Percentiles rank a stretch among this genome's conserved stretches.
phyloP scores from a whole-genome alignment of 2,797 vertebrate genomes.

The Vultur gryphus region DNA sequence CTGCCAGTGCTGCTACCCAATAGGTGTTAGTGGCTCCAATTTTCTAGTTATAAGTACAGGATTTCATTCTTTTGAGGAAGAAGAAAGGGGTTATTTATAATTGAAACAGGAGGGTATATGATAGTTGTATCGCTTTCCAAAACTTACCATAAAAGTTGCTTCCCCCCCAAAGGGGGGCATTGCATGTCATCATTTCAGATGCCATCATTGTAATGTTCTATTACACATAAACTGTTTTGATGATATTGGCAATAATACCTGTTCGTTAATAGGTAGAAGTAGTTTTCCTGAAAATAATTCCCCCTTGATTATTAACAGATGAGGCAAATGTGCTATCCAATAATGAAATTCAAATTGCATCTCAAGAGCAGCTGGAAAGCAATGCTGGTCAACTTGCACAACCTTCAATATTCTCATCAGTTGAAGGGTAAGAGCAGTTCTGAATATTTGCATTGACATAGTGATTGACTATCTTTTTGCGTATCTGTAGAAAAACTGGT shows the following conservation, averaged over 20 bases:
- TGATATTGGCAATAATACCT: not conserved
- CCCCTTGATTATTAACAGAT: slow-evolving; percentile 55
- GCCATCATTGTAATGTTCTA: not conserved
- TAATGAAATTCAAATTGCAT: not conserved
- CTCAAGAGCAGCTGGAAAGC: slow-evolving; percentile 34
- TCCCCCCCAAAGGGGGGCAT: not conserved
- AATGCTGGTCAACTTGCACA: slow-evolving; percentile 11
- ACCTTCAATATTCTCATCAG: slow-evolving; percentile 9
- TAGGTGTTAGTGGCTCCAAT: not conserved
- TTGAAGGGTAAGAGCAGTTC: slow-evolving; percentile 52
- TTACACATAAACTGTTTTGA: not conserved
- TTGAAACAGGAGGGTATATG: not conserved
- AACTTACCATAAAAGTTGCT: not conserved
- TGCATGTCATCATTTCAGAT: not conserved
- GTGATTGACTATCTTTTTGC: not conserved
- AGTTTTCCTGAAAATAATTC: not conserved
- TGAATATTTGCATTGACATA: not conserved
- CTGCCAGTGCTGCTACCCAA: not conserved
- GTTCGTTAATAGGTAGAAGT: not conserved
- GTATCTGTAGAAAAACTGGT: not conserved
- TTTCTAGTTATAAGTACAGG: not conserved
- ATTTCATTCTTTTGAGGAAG: not conserved
- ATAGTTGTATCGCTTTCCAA: not conserved
- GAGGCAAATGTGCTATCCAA: not conserved
- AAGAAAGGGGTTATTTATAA: not conserved